Evolutionary conservation across 2,797 vertebrate species (phyloP).

Genomic region (Epinephelus coioides): DNA sequence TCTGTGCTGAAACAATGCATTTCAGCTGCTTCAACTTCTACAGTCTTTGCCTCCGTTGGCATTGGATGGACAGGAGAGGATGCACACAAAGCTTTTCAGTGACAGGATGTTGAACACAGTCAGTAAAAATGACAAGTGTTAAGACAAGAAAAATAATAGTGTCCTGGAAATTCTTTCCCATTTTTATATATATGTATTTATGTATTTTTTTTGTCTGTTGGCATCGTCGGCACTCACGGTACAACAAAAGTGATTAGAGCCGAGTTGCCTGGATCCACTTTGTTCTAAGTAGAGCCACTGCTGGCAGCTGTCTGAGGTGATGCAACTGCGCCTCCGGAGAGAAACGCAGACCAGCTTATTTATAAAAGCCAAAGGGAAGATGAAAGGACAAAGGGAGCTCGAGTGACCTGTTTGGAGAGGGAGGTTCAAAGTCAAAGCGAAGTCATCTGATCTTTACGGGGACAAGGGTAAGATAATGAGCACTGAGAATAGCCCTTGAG

Average conservation of each 20-base stretch:
- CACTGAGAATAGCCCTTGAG: conserved; percentile 71
- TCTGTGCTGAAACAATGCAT: not conserved
- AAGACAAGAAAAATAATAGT: conserved; percentile 17
- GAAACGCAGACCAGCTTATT: conserved; percentile 65
- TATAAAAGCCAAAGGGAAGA: conserved; percentile 77
- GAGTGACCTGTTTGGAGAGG: conserved; percentile 77
- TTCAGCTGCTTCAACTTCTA: conserved; percentile 2
- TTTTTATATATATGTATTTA: conserved; percentile 8
- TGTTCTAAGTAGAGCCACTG: conserved; percentile 59
- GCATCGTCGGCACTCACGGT: conserved; percentile 30
- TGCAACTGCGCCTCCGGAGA: conserved; percentile 72
- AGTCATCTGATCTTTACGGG: conserved; percentile 78
- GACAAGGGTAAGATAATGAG: conserved; percentile 84
- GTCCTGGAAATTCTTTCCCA: conserved; percentile 8
- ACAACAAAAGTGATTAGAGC: conserved; percentile 68
- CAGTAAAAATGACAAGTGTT: conserved; percentile 20
- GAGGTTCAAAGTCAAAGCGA: conserved; percentile 78
- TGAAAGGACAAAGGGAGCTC: conserved; percentile 75
- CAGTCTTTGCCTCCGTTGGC: not conserved
- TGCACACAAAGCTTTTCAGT: not conserved
- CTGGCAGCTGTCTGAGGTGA: conserved; percentile 74
- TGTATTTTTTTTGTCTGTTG: conserved; percentile 8
- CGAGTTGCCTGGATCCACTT: conserved; percentile 62
- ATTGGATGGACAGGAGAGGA: conserved; percentile 10
- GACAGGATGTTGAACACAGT: conserved; percentile 1